Evolutionary conservation across 2,888 invertebrate species (phyloP), one percentile per base, ranked within the genome.

Genomic region (Calliopum simillimum): DNA sequence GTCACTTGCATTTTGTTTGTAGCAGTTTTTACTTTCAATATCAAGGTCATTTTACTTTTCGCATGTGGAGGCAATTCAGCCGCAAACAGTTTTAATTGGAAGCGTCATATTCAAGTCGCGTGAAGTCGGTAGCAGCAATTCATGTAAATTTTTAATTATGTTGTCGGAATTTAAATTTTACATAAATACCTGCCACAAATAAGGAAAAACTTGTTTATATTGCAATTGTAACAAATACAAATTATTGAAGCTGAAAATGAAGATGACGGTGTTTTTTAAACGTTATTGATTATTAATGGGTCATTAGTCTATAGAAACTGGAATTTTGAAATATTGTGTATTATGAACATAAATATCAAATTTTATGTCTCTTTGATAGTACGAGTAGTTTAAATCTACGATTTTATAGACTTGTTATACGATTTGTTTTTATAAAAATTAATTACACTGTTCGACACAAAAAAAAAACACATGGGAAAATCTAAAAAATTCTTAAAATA

Each of bases 121-220:
- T 53, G n/a, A 51, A 63, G 47, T 62, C n/a, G n/a, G 62, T 16
- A 33, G 33, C 33, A 33, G 33, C 53, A 64, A 53, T 2, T 33
- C 33, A 33, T 64, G 25, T 19, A 51, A 53, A 64, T 53, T 41
- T 33, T 64, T 64, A 51, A 51, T 49, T 64, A 53, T 53, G 19
- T 43, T 43, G 64, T 64, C 53, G 51, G 64, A 21, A 46, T 41
- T 41, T 41, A 19, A 21, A 16, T 53, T 41, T 64, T 41, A 33
- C n/a, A 64, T 53, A 64, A 53, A 64, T 51, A 11, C 53, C 11
- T 43, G 64, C 19, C 64, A 64, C 51, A 64, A 4, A 64, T 41
- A 19, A 64, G 43, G 53, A 51, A 64, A 16, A 43, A 46, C 43
- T 43, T 51, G 19, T 41, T 47, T 16, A 12, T 23, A 53, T 13